Conservation (phyloP, 2,797 vertebrate species). For the Adrianichthys oophorus region DNA sequence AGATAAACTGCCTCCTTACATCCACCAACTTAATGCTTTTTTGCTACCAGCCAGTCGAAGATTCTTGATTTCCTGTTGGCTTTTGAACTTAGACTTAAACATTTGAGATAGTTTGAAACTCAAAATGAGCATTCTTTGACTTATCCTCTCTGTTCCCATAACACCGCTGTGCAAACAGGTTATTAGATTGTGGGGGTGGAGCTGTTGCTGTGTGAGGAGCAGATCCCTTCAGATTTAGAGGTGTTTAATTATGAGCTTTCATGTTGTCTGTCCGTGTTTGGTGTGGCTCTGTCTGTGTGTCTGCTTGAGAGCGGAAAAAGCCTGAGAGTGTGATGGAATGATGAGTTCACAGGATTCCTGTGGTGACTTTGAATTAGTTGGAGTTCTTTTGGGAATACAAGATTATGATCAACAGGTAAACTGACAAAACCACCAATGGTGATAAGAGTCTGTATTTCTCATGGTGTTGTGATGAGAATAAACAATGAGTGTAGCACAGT, state of each 20-base stretch:
- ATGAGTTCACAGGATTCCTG: constrained; percentile 30
- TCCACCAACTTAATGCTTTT: too few species aligned
- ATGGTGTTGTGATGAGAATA: neutral
- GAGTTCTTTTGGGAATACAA: constrained; percentile 15
- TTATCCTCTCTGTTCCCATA: neutral
- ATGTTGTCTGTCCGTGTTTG: constrained; percentile 46
- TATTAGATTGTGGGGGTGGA: constrained; percentile 7
- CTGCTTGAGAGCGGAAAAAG: constrained; percentile 32
- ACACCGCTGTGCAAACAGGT: constrained; percentile 7
- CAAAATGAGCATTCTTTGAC: neutral
- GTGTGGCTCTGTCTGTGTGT: constrained; percentile 43
- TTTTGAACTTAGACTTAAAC: neutral
- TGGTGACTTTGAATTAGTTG: constrained; percentile 25
- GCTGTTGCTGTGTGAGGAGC: constrained; percentile 18
- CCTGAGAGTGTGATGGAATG: constrained; percentile 17
- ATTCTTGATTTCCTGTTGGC: neutral
- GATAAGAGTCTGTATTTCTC: neutral
- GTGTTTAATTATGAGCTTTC: constrained; percentile 75
- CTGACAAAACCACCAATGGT: constrained; percentile 11
- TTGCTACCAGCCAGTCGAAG: neutral
- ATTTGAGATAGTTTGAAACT: neutral
- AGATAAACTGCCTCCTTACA: too few species aligned
- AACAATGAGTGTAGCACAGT: constrained; percentile 27
- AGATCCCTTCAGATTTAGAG: constrained; percentile 46
- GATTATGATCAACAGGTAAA: constrained; percentile 31